phyloP scores from a whole-genome alignment of 2,797 vertebrate genomes.

The Otolemur crassicaudatus region DNA sequence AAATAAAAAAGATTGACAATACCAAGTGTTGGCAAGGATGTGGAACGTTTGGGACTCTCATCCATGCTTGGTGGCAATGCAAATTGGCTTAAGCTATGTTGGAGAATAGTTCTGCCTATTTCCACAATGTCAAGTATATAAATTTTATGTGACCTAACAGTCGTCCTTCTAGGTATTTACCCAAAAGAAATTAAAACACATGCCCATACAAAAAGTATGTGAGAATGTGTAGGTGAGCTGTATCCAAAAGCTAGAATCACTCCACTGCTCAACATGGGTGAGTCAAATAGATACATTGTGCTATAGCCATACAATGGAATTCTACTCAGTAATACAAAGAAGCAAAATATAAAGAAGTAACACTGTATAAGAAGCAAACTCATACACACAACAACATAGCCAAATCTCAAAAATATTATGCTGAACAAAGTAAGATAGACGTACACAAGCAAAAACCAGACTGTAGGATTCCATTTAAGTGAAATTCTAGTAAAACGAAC shows the following conservation, averaged over 20 bases:
- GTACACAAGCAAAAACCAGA: background rate
- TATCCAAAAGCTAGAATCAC: background rate
- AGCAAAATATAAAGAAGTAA: background rate
- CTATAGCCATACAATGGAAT: background rate
- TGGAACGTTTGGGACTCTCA: background rate
- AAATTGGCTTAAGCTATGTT: conserved; percentile 20
- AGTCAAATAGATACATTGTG: background rate
- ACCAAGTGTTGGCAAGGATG: conserved; percentile 39
- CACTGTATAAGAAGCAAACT: background rate
- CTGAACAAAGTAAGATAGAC: background rate
- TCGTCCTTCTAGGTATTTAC: background rate
- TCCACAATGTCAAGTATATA: conserved; percentile 40
- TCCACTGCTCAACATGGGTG: background rate
- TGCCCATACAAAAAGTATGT: background rate
- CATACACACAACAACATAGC: background rate
- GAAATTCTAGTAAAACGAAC: conserved; percentile 14
- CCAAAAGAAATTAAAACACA: background rate
- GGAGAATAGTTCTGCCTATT: background rate
- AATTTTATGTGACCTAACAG: background rate
- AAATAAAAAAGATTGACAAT: conserved; percentile 23
- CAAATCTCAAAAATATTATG: conserved; percentile 20
- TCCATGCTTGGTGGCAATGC: background rate
- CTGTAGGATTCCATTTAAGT: background rate
- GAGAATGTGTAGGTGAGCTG: background rate
- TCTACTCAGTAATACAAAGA: background rate